Evolutionary conservation across 2,797 vertebrate species (phyloP).

Genomic region (Argya squamiceps): DNA sequence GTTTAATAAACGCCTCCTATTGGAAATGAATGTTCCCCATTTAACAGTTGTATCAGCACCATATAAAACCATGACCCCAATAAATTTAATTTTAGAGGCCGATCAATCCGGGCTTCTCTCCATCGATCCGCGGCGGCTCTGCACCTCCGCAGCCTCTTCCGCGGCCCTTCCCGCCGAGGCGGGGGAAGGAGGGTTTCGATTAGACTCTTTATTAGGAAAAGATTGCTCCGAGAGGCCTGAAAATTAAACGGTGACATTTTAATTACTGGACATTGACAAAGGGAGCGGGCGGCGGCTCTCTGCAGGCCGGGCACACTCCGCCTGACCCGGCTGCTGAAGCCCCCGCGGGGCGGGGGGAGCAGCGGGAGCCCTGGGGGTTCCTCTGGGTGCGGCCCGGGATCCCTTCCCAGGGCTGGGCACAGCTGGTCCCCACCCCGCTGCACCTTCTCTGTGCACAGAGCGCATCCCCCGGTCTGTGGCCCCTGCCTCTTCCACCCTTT

Average conservation of each 20-base stretch:
- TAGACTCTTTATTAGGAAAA: conserved; percentile 86
- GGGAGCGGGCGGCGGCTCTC: conserved; percentile 55
- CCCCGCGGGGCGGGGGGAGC: background rate
- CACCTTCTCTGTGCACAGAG: rapidly evolving
- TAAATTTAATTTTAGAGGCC: conserved; percentile 93
- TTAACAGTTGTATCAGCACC: conserved; percentile 92
- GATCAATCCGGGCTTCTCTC: conserved; percentile 87
- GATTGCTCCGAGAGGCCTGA: conserved; percentile 86
- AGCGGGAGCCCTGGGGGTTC: background rate
- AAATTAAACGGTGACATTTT: conserved; percentile 96
- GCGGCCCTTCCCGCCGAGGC: conserved; percentile 46
- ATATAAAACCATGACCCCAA: conserved; percentile 92
- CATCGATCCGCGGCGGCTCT: conserved; percentile 83
- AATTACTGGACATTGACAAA: conserved; percentile 96
- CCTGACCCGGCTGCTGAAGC: background rate
- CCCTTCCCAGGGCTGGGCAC: background rate
- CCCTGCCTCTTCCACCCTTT: too few relatives aligned
- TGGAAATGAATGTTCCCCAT: conserved; percentile 91
- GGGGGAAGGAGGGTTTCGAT: conserved; percentile 86
- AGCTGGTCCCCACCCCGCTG: rapidly evolving
- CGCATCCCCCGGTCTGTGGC: too few relatives aligned
- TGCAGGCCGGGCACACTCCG: background rate
- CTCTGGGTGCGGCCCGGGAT: rapidly evolving
- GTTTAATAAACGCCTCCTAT: conserved; percentile 89
- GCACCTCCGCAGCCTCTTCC: conserved; percentile 78